phyloP scores from a whole-genome alignment of 2,888 invertebrate species.

The Tiliacea citrago region DNA sequence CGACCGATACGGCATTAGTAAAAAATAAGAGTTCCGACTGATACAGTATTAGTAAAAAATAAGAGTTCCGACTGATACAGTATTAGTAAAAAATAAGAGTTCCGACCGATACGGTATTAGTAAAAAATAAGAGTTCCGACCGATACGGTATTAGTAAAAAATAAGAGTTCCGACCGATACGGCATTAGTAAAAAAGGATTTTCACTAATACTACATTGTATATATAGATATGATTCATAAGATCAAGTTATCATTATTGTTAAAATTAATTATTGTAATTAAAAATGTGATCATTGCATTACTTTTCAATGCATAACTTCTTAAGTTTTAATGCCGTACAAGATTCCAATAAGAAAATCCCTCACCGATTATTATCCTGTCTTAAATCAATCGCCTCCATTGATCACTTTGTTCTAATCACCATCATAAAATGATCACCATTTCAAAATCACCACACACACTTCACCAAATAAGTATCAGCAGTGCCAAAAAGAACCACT shows the following conservation, averaged over 20 bases:
- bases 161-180: not conserved
- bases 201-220: not conserved
- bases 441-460: constrained; percentile 26
- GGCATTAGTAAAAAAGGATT: not conserved
- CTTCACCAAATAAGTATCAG: constrained; percentile 37
- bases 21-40: too few relatives aligned
- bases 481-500: constrained; percentile 5
- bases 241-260: not conserved
- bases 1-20: too few relatives aligned
- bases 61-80: too few relatives aligned
- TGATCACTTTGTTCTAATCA: constrained; percentile 73
- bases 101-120: too few relatives aligned
- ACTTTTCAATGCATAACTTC: too few relatives aligned
- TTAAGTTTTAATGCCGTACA: constrained; percentile 1
- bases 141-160: too few relatives aligned
- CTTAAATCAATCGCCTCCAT: constrained; percentile 77
- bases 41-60: too few relatives aligned
- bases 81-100: too few relatives aligned
- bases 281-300: too few relatives aligned
- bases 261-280: too few relatives aligned
- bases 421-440: constrained; percentile 68
- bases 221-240: not conserved
- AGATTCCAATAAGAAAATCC: constrained; percentile 75
- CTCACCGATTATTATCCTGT: constrained; percentile 77
- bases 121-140: too few relatives aligned